phyloP scores from a whole-genome alignment of 2,888 invertebrate species.

The Temnothorax rugatulus region DNA sequence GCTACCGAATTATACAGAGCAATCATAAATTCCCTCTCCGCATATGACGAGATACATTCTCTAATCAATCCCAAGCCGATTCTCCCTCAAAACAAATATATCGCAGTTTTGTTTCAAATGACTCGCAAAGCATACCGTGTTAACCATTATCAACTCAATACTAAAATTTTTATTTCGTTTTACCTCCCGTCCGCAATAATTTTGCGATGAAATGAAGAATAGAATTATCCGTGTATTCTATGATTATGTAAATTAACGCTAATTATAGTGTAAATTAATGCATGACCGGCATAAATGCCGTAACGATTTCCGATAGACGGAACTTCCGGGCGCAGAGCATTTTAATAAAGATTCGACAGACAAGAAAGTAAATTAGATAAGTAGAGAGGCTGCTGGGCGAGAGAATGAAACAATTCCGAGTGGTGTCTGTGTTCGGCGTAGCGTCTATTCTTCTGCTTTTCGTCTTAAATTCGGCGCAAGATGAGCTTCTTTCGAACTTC shows the following conservation, averaged over 20 bases:
- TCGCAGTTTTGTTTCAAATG: too few relatives aligned
- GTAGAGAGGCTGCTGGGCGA: background rate
- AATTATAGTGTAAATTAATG: conserved; percentile 32
- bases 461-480: conserved; percentile 28
- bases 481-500: conserved; percentile 26
- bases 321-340: background rate
- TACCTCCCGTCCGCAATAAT: background rate
- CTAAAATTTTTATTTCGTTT: background rate
- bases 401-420: conserved; percentile 28
- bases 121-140: background rate
- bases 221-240: background rate
- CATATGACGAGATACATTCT: background rate
- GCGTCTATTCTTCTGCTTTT: conserved; percentile 13
- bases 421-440: background rate
- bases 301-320: conserved; percentile 37
- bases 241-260: conserved; percentile 7
- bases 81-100: background rate
- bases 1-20: background rate
- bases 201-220: background rate
- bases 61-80: background rate
- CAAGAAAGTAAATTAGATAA: conserved; percentile 26
- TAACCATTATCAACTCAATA: background rate
- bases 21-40: conserved; percentile 8
- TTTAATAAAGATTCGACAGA: conserved; percentile 38
- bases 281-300: background rate